A percentile compares a stretch with the other conserved stretches of the same genome.
Conservation (phyloP, 2,888 invertebrate genomes). For the Mimumesa dahlbomi region DNA sequence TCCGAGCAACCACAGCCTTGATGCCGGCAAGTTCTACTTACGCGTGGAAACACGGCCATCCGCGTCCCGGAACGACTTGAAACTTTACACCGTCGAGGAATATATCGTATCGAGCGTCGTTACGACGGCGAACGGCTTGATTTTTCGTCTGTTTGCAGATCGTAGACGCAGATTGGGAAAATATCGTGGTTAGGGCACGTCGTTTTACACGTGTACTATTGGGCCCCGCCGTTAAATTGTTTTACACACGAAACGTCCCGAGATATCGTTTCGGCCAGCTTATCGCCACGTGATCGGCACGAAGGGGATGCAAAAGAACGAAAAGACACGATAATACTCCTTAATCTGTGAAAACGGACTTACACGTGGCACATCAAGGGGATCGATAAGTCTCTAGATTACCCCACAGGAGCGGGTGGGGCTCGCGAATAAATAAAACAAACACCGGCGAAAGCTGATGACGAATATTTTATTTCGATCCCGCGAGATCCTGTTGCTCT, state of each 20-base stretch:
- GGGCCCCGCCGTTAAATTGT: background rate
- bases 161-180: no score
- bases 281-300: background rate
- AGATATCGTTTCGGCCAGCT: background rate
- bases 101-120: no score
- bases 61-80: no score
- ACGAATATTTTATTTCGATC: background rate
- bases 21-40: no score
- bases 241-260: background rate
- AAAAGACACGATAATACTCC: background rate
- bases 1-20: no score
- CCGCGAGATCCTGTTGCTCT: no score
- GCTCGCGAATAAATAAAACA: background rate
- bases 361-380: background rate
- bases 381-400: constrained; percentile 2
- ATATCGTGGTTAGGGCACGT: no score
- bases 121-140: no score
- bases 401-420: background rate
- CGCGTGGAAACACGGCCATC: no score
- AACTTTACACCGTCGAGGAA: no score
- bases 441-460: background rate
- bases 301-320: background rate
- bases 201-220: no score
- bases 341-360: constrained; percentile 6
- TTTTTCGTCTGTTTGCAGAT: no score